A percentile compares a stretch with the other conserved stretches of the same genome.
Conservation (phyloP, 2,888 invertebrate genomes). For the Heliconius aoede region DNA sequence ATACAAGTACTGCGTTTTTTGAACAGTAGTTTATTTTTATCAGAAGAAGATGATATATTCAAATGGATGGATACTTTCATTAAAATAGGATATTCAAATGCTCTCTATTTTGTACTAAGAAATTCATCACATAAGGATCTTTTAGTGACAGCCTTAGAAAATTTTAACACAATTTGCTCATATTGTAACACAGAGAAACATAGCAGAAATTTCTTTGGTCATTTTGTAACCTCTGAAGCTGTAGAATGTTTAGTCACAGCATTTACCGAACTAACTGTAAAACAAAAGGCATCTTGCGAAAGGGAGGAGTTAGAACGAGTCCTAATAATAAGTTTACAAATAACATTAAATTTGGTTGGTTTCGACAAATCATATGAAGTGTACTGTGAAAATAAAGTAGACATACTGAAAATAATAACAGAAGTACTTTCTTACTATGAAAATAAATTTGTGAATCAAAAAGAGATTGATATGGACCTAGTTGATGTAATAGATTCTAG, state of each 20-base stretch:
- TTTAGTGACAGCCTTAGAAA: slow-evolving; percentile 83
- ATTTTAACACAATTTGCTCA: slow-evolving; percentile 82
- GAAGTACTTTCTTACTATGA: slow-evolving; percentile 68
- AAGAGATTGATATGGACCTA: slow-evolving; percentile 71
- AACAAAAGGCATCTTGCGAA: slow-evolving; percentile 60
- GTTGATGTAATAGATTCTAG: slow-evolving; percentile 70
- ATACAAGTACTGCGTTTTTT: slow-evolving; percentile 89
- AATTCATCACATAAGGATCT: slow-evolving; percentile 88
- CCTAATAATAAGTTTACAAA: slow-evolving; percentile 68
- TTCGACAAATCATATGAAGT: slow-evolving; percentile 69
- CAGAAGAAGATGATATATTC: slow-evolving; percentile 69
- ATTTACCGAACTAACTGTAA: slow-evolving; percentile 64
- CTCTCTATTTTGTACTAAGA: slow-evolving; percentile 87
- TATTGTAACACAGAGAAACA: slow-evolving; percentile 66
- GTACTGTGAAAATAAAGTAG: slow-evolving; percentile 58
- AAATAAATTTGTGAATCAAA: slow-evolving; percentile 64
- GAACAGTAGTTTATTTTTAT: slow-evolving; percentile 79
- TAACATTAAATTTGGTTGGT: slow-evolving; percentile 66
- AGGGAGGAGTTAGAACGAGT: slow-evolving; percentile 70
- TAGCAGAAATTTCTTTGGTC: slow-evolving; percentile 63
- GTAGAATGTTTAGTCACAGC: slow-evolving; percentile 64
- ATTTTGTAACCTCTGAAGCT: slow-evolving; percentile 67
- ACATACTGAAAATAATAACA: slow-evolving; percentile 61
- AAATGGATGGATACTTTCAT: slow-evolving; percentile 78
- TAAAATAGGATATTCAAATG: slow-evolving; percentile 79